A percentile compares a stretch with the other conserved stretches of the same genome.
phyloP scores from a whole-genome alignment of 2,113 vertebrate species.

The Anolis carolinensis region DNA sequence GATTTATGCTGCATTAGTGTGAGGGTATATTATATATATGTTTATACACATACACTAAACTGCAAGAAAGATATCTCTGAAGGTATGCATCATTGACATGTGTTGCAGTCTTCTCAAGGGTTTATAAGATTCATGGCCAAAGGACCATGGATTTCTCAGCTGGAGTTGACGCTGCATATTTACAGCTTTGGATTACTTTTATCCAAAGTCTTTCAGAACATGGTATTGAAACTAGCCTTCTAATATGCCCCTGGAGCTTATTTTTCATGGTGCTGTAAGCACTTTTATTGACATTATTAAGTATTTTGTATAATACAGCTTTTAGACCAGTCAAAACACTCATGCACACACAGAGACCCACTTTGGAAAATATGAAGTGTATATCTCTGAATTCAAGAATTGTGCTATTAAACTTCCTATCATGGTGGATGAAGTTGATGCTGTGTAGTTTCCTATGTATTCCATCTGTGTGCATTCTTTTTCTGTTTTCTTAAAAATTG shows the following conservation, averaged over 20 bases:
- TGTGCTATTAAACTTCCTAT: conserved; percentile 26
- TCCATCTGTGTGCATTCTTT: neutral
- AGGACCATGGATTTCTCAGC: conserved; percentile 29
- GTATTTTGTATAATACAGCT: neutral
- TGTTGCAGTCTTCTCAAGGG: neutral
- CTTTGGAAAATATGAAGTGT: conserved; percentile 19
- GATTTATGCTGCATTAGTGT: conserved; percentile 44
- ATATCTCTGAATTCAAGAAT: conserved; percentile 22
- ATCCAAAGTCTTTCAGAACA: conserved; percentile 23
- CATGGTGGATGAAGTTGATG: conserved; percentile 14
- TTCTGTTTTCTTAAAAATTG: conserved; percentile 34
- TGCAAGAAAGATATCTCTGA: conserved; percentile 32
- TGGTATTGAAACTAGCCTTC: neutral
- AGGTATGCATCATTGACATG: conserved; percentile 49
- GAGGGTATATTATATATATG: conserved; percentile 45
- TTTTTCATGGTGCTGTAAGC: neutral
- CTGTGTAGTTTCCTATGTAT: neutral
- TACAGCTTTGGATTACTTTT: conserved; percentile 22
- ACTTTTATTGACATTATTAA: conserved; percentile 12
- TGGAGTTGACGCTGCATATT: conserved; percentile 22
- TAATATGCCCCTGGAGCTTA: conserved; percentile 3
- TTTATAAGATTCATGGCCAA: neutral
- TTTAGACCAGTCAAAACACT: neutral
- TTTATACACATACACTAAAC: neutral
- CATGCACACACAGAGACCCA: conserved; percentile 11